Base-by-base conservation (phyloP, 2,888 invertebrate species). In the Ecdyonurus torrentis region DNA sequence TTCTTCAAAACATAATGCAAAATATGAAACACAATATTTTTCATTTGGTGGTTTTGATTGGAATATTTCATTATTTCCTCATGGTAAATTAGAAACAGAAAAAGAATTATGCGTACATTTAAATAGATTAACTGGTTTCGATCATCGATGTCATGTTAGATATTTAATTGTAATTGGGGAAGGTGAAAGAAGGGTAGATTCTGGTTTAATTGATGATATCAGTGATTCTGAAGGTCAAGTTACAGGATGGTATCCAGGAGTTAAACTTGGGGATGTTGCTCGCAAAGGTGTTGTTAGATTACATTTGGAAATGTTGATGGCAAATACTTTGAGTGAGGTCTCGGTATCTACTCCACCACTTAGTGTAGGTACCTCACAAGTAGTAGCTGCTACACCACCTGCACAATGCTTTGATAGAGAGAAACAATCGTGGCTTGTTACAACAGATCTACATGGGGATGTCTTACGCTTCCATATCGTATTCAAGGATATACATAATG, bases 31-130 rank as follows among this genome's bases (percentile, higher is more conserved):
- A 1, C 76, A 80, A n/a, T 84, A 82, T 70, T 89, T 90, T 73
- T 83, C 85, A 0, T 90, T 88, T 72, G 89, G 89, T 7, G 85
- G 87, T 25, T 89, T 87, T 73, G 89, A 90, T 71, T 90, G 90
- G 90, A 87, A 86, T 69, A 78, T 89, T 58, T 78, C 83, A 1
- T 80, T 84, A 55, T 79, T 77, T 68, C 83, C 23, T 71, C 1
- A 55, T 50, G 37, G 62, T 55, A 69, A 65, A 69, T 59, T 58
- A 67, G 52, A 37, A 15, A 71, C 74, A 60, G 78, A 79, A 67
- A 77, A 72, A 69, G 69, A 79, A 24, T 69, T 80, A 60, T 78
- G 79, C 65, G 76, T 85, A 61, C 81, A 84, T 63, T 76, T 90
- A 52, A 83, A 84, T 70, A 79, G 89, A 61, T 80, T 87, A 63